These are phyloP conservation scores for Limnothrissa miodon DNA, from an alignment of 2,113 vertebrate species.

Conservation along the genomic window DNA sequence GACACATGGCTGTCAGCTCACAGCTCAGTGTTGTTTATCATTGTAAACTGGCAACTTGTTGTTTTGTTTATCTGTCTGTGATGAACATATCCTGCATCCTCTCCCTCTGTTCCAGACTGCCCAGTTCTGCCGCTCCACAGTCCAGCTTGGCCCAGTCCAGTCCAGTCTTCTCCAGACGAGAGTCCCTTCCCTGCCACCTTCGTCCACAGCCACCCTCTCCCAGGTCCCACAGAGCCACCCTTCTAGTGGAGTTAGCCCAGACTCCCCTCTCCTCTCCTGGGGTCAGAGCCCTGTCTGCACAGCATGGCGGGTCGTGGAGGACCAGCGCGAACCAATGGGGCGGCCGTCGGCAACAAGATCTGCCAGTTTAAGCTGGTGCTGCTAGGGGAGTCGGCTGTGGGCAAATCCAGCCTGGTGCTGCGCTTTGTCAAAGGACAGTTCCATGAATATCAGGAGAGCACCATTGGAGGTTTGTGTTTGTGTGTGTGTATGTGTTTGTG, in stretches of 20 bases:
- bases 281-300: conserved; percentile 37
- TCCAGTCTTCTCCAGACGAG: not conserved
- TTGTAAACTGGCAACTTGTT: not conserved
- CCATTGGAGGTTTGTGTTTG: conserved; percentile 84
- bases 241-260: conserved; percentile 23
- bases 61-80: not conserved
- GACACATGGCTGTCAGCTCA: too few relatives aligned
- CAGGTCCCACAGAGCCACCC: not conserved
- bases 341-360: conserved; percentile 92
- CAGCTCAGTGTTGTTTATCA: too few relatives aligned
- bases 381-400: conserved; percentile 91
- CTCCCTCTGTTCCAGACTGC: not conserved
- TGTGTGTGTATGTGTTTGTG: not conserved
- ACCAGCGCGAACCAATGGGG: conserved; percentile 88
- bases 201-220: not conserved
- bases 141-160: not conserved
- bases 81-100: not conserved
- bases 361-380: conserved; percentile 98
- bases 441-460: conserved; percentile 99
- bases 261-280: conserved; percentile 42
- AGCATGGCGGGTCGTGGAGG: conserved; percentile 93
- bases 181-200: not conserved
- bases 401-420: conserved; percentile 96
- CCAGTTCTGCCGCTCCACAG: not conserved
- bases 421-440: conserved; percentile 99